Percentiles rank a stretch among this genome's conserved stretches.
phyloP scores from a whole-genome alignment of 2,113 vertebrate species.

The Collichthys lucidus region DNA sequence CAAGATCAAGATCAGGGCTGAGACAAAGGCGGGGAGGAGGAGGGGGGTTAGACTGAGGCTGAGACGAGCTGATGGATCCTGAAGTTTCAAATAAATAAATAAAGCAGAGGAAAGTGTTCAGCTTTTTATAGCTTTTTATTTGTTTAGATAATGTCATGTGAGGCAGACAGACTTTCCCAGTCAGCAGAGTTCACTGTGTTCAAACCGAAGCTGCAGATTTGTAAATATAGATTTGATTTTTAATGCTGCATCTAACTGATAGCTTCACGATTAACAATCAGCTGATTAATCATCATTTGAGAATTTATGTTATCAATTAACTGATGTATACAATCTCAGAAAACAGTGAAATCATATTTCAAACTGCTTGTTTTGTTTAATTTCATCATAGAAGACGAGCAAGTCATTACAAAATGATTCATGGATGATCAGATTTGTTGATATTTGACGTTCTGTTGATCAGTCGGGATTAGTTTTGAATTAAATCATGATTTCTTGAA shows the following conservation, averaged over 20 bases:
- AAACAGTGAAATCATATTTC: too few relatives aligned
- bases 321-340: too few relatives aligned
- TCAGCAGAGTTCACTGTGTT: neutral
- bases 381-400: neutral
- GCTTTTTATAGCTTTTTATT: neutral
- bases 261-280: too few relatives aligned
- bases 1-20: neutral
- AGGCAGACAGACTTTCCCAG: neutral
- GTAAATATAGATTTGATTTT: too few relatives aligned
- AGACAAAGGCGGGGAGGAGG: neutral
- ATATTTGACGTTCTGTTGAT: neutral
- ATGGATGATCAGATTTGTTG: neutral
- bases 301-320: too few relatives aligned
- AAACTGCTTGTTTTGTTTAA: too few relatives aligned
- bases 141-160: neutral
- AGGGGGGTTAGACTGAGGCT: conserved; percentile 19
- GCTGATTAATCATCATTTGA: too few relatives aligned
- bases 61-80: neutral
- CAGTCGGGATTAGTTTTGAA: too few relatives aligned
- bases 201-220: neutral
- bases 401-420: too few relatives aligned
- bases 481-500: neutral
- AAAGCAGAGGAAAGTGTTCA: neutral
- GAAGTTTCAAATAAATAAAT: conserved; percentile 22
- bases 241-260: too few relatives aligned